These are phyloP conservation scores for Agrilus cyanescens DNA, from an alignment of 2,888 invertebrate genomes.

Conservation along the genomic window DNA sequence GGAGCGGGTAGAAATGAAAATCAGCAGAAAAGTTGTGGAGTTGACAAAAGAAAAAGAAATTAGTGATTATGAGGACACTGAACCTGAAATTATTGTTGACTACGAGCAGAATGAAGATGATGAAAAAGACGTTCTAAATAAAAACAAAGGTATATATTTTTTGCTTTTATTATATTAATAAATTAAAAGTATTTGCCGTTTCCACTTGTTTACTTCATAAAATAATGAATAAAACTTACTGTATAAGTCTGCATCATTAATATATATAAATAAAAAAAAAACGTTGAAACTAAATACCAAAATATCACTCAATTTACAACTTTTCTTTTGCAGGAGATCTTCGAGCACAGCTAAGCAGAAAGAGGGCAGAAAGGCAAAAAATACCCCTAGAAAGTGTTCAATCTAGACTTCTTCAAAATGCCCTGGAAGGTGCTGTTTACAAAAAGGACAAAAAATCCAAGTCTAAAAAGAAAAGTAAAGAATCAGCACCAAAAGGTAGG, in stretches of 20 bases:
- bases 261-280: too few species aligned
- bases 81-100: slow-evolving; percentile 23
- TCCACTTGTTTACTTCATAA: too few species aligned
- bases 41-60: slow-evolving; percentile 2
- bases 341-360: slow-evolving; percentile 40
- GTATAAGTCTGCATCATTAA: too few species aligned
- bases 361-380: slow-evolving; percentile 39
- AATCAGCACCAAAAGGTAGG: slow-evolving; percentile 21
- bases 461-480: slow-evolving; percentile 22
- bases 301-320: too few species aligned
- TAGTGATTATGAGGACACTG: slow-evolving; percentile 14
- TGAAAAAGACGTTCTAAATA: slow-evolving; percentile 13
- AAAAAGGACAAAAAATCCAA: slow-evolving; percentile 31
- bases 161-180: too few species aligned
- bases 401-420: slow-evolving; percentile 40
- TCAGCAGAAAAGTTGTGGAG: slow-evolving; percentile 10
- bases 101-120: slow-evolving; percentile 21
- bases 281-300: too few species aligned
- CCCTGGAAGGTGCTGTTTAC: slow-evolving; percentile 41
- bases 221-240: too few species aligned
- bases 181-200: too few species aligned
- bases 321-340: slow-evolving; percentile 32
- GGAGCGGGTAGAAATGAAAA: slow-evolving; percentile 8
- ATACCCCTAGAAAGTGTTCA: slow-evolving; percentile 32
- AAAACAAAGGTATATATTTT: slow-evolving; percentile 19